Percentiles rank a stretch among this genome's conserved stretches.
Evolutionary conservation across 2,113 vertebrate genomes (phyloP).

Genomic region (Pseudonaja textilis): DNA sequence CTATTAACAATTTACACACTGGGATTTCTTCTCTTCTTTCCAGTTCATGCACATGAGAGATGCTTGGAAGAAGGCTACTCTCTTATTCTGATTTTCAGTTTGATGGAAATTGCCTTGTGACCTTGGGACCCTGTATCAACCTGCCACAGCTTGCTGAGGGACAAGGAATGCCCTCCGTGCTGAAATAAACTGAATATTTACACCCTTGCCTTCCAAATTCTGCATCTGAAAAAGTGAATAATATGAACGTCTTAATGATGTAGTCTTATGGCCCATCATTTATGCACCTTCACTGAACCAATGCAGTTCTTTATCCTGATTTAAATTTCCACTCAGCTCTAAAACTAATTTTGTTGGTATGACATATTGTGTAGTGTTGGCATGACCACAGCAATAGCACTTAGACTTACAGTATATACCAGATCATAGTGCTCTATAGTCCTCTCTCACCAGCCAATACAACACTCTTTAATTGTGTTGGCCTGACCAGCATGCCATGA

Average conservation of each 20-base stretch:
- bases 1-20: constrained; percentile 49
- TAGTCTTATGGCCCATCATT: not conserved
- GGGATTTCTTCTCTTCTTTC: constrained; percentile 54
- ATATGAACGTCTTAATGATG: not conserved
- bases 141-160: not conserved
- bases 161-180: not conserved
- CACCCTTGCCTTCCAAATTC: not conserved
- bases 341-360: not conserved
- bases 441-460: not conserved
- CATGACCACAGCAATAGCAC: not conserved
- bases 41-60: constrained; percentile 44
- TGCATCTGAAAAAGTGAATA: not conserved
- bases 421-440: not conserved
- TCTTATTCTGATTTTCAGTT: constrained; percentile 62
- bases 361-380: not conserved
- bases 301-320: not conserved
- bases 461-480: not conserved
- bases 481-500: not conserved
- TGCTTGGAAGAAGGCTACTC: constrained; percentile 27
- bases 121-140: not conserved
- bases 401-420: not conserved
- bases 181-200: not conserved
- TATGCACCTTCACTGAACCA: not conserved
- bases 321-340: not conserved
- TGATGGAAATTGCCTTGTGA: constrained; percentile 52